Evolutionary conservation across 2,113 vertebrate genomes (phyloP).

Genomic region (Myocastor coypus): DNA sequence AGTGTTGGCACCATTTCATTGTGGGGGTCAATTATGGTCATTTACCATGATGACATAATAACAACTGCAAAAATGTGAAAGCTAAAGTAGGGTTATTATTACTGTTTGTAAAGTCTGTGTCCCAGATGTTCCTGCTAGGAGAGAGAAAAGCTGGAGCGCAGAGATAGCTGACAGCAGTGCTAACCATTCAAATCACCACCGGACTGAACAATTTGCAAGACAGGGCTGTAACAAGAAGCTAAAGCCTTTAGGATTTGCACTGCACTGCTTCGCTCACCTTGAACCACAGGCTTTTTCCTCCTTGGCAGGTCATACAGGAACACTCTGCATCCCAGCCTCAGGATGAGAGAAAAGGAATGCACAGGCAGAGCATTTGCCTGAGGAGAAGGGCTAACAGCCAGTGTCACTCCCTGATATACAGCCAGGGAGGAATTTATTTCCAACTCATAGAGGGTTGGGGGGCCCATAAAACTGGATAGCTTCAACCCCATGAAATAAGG

Average conservation of each 20-base stretch:
- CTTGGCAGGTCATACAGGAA: background rate
- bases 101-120: slow-evolving; percentile 76
- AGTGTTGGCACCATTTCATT: slow-evolving; percentile 70
- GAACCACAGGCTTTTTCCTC: slow-evolving; percentile 55
- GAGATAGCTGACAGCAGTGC: slow-evolving; percentile 63
- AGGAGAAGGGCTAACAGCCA: slow-evolving; percentile 63
- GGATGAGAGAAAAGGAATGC: slow-evolving; percentile 45
- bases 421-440: slow-evolving; percentile 79
- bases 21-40: slow-evolving; percentile 63
- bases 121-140: slow-evolving; percentile 64
- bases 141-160: slow-evolving; percentile 62
- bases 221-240: slow-evolving; percentile 48
- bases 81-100: slow-evolving; percentile 61
- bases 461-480: slow-evolving; percentile 76
- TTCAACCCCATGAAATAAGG: slow-evolving; percentile 81
- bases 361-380: slow-evolving; percentile 34
- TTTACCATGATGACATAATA: slow-evolving; percentile 80
- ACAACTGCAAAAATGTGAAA: slow-evolving; percentile 68
- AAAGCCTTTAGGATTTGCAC: background rate
- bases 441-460: slow-evolving; percentile 48
- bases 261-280: background rate
- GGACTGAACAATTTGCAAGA: slow-evolving; percentile 47
- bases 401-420: slow-evolving; percentile 69
- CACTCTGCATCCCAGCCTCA: background rate
- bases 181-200: background rate